These are phyloP conservation scores for Melanotaenia parkinsoni DNA, from an alignment of 2,797 vertebrate genomes.

Conservation along the genomic window DNA sequence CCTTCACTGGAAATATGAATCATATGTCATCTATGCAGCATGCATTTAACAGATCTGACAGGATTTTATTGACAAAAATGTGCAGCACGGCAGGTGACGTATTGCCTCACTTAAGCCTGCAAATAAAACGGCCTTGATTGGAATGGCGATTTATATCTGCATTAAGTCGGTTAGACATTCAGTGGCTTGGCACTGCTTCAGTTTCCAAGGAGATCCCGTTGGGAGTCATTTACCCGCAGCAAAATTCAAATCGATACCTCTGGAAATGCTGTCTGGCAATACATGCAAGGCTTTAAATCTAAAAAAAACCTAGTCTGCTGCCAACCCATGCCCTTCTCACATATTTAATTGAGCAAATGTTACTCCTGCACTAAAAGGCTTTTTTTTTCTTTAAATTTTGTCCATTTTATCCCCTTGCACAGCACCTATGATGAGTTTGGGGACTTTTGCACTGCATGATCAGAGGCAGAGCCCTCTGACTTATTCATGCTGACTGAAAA, in stretches of 20 bases:
- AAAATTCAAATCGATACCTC: constrained; percentile 84
- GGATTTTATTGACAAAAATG: constrained; percentile 78
- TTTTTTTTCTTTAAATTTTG: constrained; percentile 16
- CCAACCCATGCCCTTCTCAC: constrained; percentile 57
- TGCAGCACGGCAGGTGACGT: constrained; percentile 67
- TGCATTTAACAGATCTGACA: constrained; percentile 71
- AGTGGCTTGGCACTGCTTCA: constrained; percentile 76
- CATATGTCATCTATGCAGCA: constrained; percentile 57
- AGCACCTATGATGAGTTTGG: constrained; percentile 71
- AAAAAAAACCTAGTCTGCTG: constrained; percentile 49
- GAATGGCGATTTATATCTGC: constrained; percentile 84
- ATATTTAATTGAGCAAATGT: constrained; percentile 75
- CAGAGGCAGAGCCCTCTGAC: constrained; percentile 76
- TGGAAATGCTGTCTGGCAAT: constrained; percentile 67
- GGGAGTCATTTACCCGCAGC: constrained; percentile 83
- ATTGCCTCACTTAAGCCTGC: constrained; percentile 65
- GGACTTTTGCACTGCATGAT: constrained; percentile 70
- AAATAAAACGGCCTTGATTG: constrained; percentile 81
- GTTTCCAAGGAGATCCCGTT: constrained; percentile 74
- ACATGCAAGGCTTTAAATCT: constrained; percentile 68
- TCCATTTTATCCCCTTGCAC: constrained; percentile 9
- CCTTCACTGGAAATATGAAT: constrained; percentile 61
- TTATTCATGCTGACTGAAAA: constrained; percentile 83
- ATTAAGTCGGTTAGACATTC: constrained; percentile 79
- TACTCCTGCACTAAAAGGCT: constrained; percentile 45